Evolutionary conservation across 2,113 vertebrate species (phyloP).

Genomic region (Phycodurus eques): DNA sequence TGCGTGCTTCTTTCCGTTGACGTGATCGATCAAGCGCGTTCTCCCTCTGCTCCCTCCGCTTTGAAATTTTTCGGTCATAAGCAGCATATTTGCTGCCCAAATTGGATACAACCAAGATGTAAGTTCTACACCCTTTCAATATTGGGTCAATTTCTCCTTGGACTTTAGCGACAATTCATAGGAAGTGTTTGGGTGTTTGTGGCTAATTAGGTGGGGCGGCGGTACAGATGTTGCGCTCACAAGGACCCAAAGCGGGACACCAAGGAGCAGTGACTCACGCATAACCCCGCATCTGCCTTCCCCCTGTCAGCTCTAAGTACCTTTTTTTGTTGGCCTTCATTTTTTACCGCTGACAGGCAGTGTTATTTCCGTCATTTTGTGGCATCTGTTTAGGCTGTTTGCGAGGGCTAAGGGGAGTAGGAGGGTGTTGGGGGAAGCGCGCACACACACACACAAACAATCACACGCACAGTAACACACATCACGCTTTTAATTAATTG

Average conservation of each 20-base stretch:
- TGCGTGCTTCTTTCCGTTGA: no score
- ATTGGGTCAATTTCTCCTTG: conserved; percentile 23
- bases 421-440: conserved; percentile 1
- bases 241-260: conserved; percentile 77
- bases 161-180: background rate
- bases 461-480: conserved; percentile 42
- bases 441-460: conserved; percentile 23
- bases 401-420: conserved; percentile 40
- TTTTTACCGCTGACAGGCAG: conserved; percentile 97
- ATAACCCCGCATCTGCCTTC: conserved; percentile 88
- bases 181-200: conserved; percentile 50
- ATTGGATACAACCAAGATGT: background rate
- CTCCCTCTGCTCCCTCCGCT: no score
- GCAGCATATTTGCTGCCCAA: no score
- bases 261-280: conserved; percentile 74
- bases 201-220: conserved; percentile 83
- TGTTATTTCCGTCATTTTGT: conserved; percentile 91
- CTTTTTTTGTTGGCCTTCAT: conserved; percentile 92
- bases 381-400: conserved; percentile 88
- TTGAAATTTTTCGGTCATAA: no score
- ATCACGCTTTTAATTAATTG: conserved; percentile 99
- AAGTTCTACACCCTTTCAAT: background rate
- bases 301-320: conserved; percentile 83
- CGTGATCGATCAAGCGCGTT: no score
- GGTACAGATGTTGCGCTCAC: conserved; percentile 85